Conservation (phyloP, 2,113 vertebrate species). For the Hippocampus comes region DNA sequence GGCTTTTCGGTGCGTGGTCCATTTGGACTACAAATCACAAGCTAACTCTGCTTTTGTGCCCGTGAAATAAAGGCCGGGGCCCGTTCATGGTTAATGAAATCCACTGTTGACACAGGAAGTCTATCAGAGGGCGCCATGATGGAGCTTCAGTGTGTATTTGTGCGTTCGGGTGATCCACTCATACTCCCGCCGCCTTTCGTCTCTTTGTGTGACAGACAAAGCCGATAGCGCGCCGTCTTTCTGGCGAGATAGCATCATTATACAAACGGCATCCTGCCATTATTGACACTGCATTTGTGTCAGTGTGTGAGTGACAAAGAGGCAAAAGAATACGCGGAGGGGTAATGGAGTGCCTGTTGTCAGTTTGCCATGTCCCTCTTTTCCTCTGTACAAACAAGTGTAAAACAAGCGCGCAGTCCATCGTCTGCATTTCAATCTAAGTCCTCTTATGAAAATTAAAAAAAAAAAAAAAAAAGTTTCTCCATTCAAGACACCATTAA, state of each 20-base stretch:
- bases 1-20: background rate
- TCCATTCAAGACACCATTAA: background rate
- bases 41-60: conserved; percentile 19
- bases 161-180: conserved; percentile 30
- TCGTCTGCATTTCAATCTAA: background rate
- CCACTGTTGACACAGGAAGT: conserved; percentile 63
- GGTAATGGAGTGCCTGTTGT: conserved; percentile 9
- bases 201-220: conserved; percentile 58
- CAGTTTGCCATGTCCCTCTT: conserved; percentile 3
- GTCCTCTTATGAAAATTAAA: background rate
- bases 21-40: conserved; percentile 23
- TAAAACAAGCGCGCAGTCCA: background rate
- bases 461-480: background rate
- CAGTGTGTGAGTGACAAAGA: conserved; percentile 31
- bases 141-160: conserved; percentile 16
- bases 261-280: conserved; percentile 49
- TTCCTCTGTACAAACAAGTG: background rate
- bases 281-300: conserved; percentile 42
- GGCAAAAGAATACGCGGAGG: conserved; percentile 3
- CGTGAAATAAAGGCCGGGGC: conserved; percentile 23
- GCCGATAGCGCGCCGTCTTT: conserved; percentile 42
- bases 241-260: conserved; percentile 53
- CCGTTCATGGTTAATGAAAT: conserved; percentile 47
- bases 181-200: conserved; percentile 33
- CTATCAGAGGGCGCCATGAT: conserved; percentile 40